phyloP scores from a whole-genome alignment of 2,797 vertebrate species.

The Ctenopoma kingsleyae region DNA sequence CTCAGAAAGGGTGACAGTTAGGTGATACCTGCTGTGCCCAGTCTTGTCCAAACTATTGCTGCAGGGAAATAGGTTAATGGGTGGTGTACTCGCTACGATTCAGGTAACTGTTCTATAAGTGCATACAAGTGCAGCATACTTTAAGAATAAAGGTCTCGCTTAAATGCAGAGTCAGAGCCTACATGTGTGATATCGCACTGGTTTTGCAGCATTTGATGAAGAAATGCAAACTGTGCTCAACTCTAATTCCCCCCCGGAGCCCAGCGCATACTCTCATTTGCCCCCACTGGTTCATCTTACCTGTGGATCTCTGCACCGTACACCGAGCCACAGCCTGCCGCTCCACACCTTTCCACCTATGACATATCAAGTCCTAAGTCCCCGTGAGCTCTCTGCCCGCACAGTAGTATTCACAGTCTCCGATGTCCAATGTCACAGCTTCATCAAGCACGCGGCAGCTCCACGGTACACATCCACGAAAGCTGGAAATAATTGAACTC shows the following conservation, averaged over 20 bases:
- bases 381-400: conserved; percentile 19
- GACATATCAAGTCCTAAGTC: conserved; percentile 59
- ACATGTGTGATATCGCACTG: not conserved
- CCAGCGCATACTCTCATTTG: not conserved
- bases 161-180: not conserved
- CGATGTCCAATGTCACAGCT: conserved; percentile 14
- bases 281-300: conserved; percentile 42
- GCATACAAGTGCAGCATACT: too few relatives aligned
- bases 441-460: not conserved
- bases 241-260: not conserved
- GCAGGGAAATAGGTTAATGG: conserved; percentile 19
- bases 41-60: conserved; percentile 48
- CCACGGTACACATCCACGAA: not conserved
- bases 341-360: conserved; percentile 70
- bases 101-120: not conserved
- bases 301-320: conserved; percentile 48
- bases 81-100: conserved; percentile 19
- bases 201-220: not conserved
- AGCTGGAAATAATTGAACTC: conserved; percentile 25
- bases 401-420: conserved; percentile 8
- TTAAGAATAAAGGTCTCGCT: not conserved
- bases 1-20: conserved; percentile 1
- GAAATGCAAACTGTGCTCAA: not conserved
- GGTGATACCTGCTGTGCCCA: conserved; percentile 21
- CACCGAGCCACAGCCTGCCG: conserved; percentile 45